Conservation (phyloP, 2,113 vertebrate species). For the Cololabis saira region DNA sequence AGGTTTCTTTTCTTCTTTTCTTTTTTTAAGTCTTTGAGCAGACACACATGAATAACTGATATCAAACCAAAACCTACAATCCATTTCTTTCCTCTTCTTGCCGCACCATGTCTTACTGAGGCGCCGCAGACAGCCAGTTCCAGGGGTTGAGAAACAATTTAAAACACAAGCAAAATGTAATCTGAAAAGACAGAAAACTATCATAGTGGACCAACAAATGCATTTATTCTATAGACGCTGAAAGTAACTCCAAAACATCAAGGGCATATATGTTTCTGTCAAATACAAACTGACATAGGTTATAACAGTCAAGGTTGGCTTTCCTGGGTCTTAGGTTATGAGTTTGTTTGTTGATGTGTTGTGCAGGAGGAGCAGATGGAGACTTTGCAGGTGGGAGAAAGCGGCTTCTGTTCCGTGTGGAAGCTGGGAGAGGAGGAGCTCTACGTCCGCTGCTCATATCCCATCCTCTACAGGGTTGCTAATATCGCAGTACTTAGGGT, state of each 20-base stretch:
- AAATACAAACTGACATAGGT: conserved; percentile 48
- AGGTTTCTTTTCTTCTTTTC: conserved; percentile 11
- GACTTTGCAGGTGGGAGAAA: conserved; percentile 82
- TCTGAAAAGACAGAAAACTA: conserved; percentile 56
- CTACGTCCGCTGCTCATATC: conserved; percentile 65
- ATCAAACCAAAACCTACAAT: conserved; percentile 21
- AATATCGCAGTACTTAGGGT: conserved; percentile 70
- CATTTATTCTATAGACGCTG: conserved; percentile 54
- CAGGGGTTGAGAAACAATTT: conserved; percentile 33
- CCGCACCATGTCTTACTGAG: conserved; percentile 28
- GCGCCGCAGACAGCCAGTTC: conserved; percentile 41
- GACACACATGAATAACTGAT: conserved; percentile 57
- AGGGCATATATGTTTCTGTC: conserved; percentile 45
- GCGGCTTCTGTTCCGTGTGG: conserved; percentile 74
- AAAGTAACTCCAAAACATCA: conserved; percentile 52
- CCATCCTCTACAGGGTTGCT: conserved; percentile 61
- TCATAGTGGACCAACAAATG: conserved; percentile 34
- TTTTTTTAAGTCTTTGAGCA: conserved; percentile 23
- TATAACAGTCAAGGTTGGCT: conserved; percentile 58
- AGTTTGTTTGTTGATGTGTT: conserved; percentile 53
- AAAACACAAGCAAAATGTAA: conserved; percentile 38
- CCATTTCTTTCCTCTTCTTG: conserved; percentile 20
- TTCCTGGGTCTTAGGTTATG: conserved; percentile 51
- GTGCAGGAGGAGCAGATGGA: conserved; percentile 82
- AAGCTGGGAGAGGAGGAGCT: conserved; percentile 71